Evolutionary conservation across 2,113 vertebrate genomes (phyloP), one percentile per base, ranked within the genome.

Genomic region (Syngnathoides biaculeatus): DNA sequence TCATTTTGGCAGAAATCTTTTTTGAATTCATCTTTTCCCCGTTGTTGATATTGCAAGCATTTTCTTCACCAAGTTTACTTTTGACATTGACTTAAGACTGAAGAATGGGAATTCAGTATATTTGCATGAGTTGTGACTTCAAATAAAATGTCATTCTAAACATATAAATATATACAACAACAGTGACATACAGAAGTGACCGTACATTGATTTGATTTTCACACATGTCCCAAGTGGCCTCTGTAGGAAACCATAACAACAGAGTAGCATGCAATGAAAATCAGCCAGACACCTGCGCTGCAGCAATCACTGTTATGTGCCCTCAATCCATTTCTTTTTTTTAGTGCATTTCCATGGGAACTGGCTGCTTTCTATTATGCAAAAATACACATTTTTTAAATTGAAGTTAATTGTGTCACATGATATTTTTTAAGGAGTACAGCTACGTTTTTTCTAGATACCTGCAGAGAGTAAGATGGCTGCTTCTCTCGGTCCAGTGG

Each of bases 401-500:
- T 14, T 11, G 52, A 55, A 10, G 19, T 39, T 1, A 38, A 20
- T 38, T 38, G 30, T 14, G 14, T 17, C 2, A 57, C 24, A 12
- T 27, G 15, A 48, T 17, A 17, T 17, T 48, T 52, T 52, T 52
- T 52, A 57, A 27, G 10, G 17, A 30, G 6, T 17, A 30, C 14
- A 20, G n/a, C 40, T 63, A 27, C 17, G 11, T 17, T n/a, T 38
- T 42, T n/a, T 43, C 22, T 40, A 48, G 4, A 14, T 85, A 94
- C 93, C 91, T 92, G 91, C 8, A 95, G 72, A 20, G 79, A 90
- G 77, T 95, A 94, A 0, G 90, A 90, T 0, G 91, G 92, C 62
- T 93, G 91, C 60, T 93, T 93, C 69, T 96, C 94, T 74, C 92
- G 82, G 87, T 95, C 94, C 77, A 95, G 85, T 26, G 93, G 87